A percentile compares a stretch with the other conserved stretches of the same genome.
phyloP scores from a whole-genome alignment of 1,140 invertebrate genomes.

The Drosophila biarmipes region DNA sequence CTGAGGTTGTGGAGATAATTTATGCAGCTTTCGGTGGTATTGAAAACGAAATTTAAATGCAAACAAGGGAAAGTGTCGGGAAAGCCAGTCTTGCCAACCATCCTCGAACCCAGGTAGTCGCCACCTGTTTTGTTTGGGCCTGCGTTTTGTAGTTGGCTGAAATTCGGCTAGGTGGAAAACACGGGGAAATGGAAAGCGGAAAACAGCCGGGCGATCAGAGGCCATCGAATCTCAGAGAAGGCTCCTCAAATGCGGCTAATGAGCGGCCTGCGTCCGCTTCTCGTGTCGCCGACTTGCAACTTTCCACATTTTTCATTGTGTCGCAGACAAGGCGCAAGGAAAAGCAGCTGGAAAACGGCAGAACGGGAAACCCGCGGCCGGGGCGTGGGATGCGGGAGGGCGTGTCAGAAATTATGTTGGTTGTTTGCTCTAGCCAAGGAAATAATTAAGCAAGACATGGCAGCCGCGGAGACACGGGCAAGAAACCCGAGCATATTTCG shows the following conservation, averaged over 20 bases:
- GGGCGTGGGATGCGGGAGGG: conserved; percentile 35
- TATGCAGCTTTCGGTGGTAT: conserved; percentile 67
- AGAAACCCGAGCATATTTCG: conserved; percentile 23
- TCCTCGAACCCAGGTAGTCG: background rate
- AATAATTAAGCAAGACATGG: conserved; percentile 74
- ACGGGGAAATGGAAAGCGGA: background rate
- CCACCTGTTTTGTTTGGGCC: conserved; percentile 12
- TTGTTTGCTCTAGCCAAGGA: conserved; percentile 76
- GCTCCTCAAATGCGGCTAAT: conserved; percentile 32
- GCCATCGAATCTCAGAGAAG: background rate
- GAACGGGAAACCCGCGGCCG: background rate
- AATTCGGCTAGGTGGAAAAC: background rate
- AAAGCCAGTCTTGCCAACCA: conserved; percentile 45
- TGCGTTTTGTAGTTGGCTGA: conserved; percentile 3
- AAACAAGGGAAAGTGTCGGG: conserved; percentile 48
- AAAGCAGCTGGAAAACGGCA: conserved; percentile 9
- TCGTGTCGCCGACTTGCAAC: conserved; percentile 21
- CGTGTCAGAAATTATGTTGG: conserved; percentile 77
- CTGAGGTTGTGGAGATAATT: conserved; percentile 58
- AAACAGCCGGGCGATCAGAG: background rate
- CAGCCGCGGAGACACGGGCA: conserved; percentile 33
- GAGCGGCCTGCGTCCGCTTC: conserved; percentile 14
- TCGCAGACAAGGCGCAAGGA: conserved; percentile 31
- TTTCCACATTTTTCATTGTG: conserved; percentile 52
- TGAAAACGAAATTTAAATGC: conserved; percentile 69